These are phyloP conservation scores for Stomatorhinus ivindoensis DNA, from an alignment of 2,113 vertebrate genomes.

Conservation along the genomic window DNA sequence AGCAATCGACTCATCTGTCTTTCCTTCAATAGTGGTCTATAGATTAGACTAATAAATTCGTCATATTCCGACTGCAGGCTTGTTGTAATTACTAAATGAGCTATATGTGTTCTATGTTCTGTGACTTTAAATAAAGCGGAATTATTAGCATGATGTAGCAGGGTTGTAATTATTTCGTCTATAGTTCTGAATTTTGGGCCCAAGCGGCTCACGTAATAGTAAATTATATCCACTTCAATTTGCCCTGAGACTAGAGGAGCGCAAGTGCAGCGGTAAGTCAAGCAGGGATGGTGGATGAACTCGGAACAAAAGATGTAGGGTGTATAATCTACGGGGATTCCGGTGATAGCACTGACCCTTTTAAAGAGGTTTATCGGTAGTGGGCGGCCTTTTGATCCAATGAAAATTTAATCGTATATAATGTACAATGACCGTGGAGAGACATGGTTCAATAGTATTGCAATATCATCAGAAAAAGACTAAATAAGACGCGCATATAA, in stretches of 20 bases:
- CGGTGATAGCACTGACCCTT: neutral
- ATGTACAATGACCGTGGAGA: neutral
- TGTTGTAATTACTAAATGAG: neutral
- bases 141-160: neutral
- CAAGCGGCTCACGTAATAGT: neutral
- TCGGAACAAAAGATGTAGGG: neutral
- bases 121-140: neutral
- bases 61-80: neutral
- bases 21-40: neutral
- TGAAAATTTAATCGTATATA: neutral
- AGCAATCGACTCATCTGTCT: neutral
- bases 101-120: neutral
- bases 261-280: neutral
- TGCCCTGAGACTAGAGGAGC: neutral
- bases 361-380: neutral
- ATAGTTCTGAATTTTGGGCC: neutral
- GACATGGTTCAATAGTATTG: neutral
- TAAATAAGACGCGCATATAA: neutral
- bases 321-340: neutral
- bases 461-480: neutral
- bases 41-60: neutral
- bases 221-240: neutral
- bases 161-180: neutral
- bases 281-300: neutral
- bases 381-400: neutral